Evolutionary conservation across 1,140 invertebrate genomes (phyloP).

Genomic region (Chrysoperla carnea): DNA sequence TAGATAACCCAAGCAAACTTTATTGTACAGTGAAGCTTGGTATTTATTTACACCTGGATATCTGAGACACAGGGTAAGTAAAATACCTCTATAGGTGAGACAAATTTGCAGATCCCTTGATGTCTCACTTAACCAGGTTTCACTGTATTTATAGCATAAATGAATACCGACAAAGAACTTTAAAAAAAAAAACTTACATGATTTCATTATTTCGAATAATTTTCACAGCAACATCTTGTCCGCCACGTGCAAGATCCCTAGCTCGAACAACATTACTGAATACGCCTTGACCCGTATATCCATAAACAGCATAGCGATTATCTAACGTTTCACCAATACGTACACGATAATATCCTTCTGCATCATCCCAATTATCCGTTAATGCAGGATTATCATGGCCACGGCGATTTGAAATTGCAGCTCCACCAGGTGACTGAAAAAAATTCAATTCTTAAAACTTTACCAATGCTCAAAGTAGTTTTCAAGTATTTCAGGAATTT

Average conservation of each 20-base stretch:
- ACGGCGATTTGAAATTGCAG: slow-evolving; percentile 42
- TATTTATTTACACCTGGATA: no score
- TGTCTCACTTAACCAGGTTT: no score
- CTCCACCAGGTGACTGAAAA: slow-evolving; percentile 49
- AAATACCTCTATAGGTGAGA: no score
- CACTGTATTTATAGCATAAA: no score
- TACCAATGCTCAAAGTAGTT: not conserved
- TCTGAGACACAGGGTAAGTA: no score
- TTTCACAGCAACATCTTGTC: slow-evolving; percentile 93
- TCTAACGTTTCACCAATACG: slow-evolving; percentile 91
- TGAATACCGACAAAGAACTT: no score
- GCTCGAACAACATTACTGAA: slow-evolving; percentile 97
- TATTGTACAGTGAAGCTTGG: no score
- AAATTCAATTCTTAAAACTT: slow-evolving; percentile 5
- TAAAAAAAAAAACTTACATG: slow-evolving; percentile 90
- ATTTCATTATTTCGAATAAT: slow-evolving; percentile 99
- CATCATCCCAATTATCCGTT: slow-evolving; percentile 99
- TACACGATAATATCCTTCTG: slow-evolving; percentile 92
- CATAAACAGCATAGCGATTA: slow-evolving; percentile 85
- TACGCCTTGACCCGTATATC: slow-evolving; percentile 96
- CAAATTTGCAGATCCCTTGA: no score
- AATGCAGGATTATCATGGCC: slow-evolving; percentile 74
- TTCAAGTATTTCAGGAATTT: no score
- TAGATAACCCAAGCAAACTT: no score
- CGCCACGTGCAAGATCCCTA: slow-evolving; percentile 69